Evolutionary conservation across 2,113 vertebrate genomes (phyloP).

Genomic region (human): GRCh38 chr1:34382501-34383000

Average conservation of each 20-base stretch:
- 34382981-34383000: background rate
- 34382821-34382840: background rate
- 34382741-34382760: background rate
- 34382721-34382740: background rate
- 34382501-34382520: background rate
- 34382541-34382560: background rate
- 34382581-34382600: background rate
- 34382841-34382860: background rate
- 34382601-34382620: background rate
- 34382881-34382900: background rate
- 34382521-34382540: background rate
- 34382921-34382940: background rate
- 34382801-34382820: background rate
- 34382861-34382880: background rate
- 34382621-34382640: background rate
- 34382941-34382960: background rate
- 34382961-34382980: background rate
- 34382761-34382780: background rate
- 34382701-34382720: fast-evolving
- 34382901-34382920: background rate
- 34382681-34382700: background rate
- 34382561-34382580: background rate
- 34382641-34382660: background rate
- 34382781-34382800: background rate
- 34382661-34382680: background rate